phyloP scores from a whole-genome alignment of 2,113 vertebrate species.

The Calyptomena viridis region DNA sequence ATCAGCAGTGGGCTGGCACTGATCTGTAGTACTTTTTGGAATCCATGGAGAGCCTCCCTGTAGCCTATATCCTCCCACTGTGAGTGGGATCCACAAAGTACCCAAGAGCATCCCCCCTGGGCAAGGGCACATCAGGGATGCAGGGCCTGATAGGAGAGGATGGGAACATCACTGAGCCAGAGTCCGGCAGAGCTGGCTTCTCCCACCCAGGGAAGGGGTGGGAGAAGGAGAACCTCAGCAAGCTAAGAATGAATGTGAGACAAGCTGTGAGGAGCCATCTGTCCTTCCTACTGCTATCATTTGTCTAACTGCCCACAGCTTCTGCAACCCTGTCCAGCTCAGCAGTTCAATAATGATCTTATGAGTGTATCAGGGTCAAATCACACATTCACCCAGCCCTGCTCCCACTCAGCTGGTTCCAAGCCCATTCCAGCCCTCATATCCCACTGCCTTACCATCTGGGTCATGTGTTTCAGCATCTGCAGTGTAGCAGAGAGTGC shows the following conservation, averaged over 20 bases:
- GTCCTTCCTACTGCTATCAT: background rate
- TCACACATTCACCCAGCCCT: background rate
- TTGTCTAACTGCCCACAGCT: background rate
- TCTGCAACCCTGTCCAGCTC: background rate
- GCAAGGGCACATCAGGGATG: background rate
- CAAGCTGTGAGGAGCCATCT: background rate
- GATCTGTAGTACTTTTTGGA: rapidly evolving
- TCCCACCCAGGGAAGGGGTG: background rate
- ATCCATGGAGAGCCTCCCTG: too few species aligned
- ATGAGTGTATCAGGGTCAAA: too few species aligned
- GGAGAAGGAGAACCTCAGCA: rapidly evolving
- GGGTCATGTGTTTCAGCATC: slow-evolving; percentile 76
- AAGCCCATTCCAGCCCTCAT: background rate
- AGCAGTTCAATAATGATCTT: background rate
- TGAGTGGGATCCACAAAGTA: background rate
- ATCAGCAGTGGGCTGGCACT: background rate
- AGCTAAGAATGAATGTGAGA: background rate
- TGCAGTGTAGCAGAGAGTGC: slow-evolving; percentile 73
- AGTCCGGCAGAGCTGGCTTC: background rate
- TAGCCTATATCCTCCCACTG: background rate
- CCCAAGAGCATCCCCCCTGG: background rate
- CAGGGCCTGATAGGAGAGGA: background rate
- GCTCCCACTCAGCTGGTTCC: background rate
- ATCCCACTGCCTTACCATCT: slow-evolving; percentile 67
- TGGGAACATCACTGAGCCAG: background rate